Conservation (phyloP, 2,888 invertebrate genomes). For the Phyllotreta cruciferae region DNA sequence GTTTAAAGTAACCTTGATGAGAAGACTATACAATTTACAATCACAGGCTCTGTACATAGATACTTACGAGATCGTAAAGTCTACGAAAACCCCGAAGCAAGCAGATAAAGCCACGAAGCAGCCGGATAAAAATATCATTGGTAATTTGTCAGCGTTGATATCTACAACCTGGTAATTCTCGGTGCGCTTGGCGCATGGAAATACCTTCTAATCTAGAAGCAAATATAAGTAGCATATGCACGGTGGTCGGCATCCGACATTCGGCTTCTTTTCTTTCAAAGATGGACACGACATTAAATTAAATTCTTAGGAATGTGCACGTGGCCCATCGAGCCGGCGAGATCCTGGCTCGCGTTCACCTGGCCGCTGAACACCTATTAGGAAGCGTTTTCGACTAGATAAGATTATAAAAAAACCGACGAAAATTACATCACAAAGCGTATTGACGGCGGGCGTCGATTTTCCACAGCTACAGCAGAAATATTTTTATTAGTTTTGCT, state of each 20-base stretch:
- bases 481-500: too few species aligned
- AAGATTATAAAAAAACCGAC: conserved; percentile 28
- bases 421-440: not conserved
- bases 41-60: too few species aligned
- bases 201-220: conserved; percentile 24
- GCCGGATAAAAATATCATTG: not conserved
- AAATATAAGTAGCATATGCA: conserved; percentile 26
- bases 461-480: not conserved
- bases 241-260: conserved; percentile 32
- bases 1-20: too few species aligned
- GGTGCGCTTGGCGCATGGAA: conserved; percentile 3
- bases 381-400: conserved; percentile 31
- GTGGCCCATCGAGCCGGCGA: conserved; percentile 41
- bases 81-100: not conserved
- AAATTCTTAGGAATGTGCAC: conserved; percentile 39
- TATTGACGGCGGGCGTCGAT: conserved; percentile 18
- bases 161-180: conserved; percentile 4
- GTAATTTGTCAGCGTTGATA: conserved; percentile 1
- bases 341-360: conserved; percentile 38
- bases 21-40: too few species aligned
- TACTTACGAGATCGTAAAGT: too few species aligned
- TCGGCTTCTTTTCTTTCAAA: conserved; percentile 32
- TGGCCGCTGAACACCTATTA: conserved; percentile 28
- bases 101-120: not conserved
- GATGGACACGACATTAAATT: conserved; percentile 37